Evolutionary conservation across 2,888 invertebrate species (phyloP), one percentile per base, ranked within the genome.

Genomic region (Eupithecia dodoneata): DNA sequence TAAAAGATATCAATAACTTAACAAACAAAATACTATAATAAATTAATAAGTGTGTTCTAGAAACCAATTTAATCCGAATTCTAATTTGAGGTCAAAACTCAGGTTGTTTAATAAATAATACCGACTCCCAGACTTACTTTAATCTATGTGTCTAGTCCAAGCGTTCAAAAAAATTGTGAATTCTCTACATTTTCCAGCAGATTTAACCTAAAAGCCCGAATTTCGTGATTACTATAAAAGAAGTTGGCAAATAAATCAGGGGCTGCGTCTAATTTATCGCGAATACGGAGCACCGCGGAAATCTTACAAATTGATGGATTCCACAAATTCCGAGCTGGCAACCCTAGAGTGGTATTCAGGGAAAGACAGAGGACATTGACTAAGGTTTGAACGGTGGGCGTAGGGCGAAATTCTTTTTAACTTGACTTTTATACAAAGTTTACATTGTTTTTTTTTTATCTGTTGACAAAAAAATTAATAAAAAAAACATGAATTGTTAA

Each of bases 301-400:
- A 90, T 91, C 89, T 90, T 86, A 86, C 89, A 89, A 91, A 93
- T 91, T 92, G 92, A 92, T 91, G 90, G 88, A 91, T 91, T 89
- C 90, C 89, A 85, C 86, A 88, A 90, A 92, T 92, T 90, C 79
- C 71, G 71, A 72, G 70, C 74, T 63, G 41, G 10, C 47, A 63
- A 55, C 7, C 71, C 65, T n/a, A 41, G 72, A n/a, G n/a, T 47
- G 45, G 45, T 70, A n/a, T 18, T 18, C 18, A 13, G 10, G 45
- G 70, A 12, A 70, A n/a, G 5, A 70, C 18, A 13, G n/a, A 18
- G 47, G n/a, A 70, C 30, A 70, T 30, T 30, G 59, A 30, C 18
- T 30, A 49, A n/a, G 45, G 70, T 44, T 42, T 69, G 67, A 69
- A 69, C 67, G 1, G 15, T 67, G 41, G 3, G 7, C n/a, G 2